Evolutionary conservation across 2,888 invertebrate species (phyloP).

Genomic region (Ametastegia equiseti): DNA sequence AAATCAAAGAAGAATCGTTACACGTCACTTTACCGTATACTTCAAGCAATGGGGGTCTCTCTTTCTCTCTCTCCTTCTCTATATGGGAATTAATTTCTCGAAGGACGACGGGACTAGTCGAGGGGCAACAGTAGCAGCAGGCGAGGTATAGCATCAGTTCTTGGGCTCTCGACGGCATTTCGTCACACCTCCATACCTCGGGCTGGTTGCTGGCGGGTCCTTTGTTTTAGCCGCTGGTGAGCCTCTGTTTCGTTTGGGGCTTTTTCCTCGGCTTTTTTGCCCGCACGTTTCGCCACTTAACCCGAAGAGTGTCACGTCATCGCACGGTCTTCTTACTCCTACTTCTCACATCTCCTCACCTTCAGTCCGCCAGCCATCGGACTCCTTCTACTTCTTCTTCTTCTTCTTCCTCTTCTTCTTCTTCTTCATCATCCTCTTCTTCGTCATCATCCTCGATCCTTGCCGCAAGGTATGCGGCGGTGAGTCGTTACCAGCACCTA

Average conservation of each 20-base stretch:
- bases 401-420: background rate
- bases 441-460: background rate
- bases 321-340: slow-evolving; percentile 36
- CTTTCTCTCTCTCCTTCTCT: background rate
- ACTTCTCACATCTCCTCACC: background rate
- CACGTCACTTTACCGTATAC: background rate
- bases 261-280: slow-evolving; percentile 68
- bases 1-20: too few relatives aligned
- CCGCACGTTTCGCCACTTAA: slow-evolving; percentile 74
- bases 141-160: too few relatives aligned
- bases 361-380: background rate
- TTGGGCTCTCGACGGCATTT: slow-evolving; percentile 60
- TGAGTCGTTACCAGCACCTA: slow-evolving; percentile 14
- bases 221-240: slow-evolving; percentile 71
- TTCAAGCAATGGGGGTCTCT: too few relatives aligned
- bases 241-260: slow-evolving; percentile 64
- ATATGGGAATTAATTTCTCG: slow-evolving; percentile 58
- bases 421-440: background rate
- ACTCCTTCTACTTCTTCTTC: background rate
- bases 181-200: slow-evolving; percentile 71
- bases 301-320: slow-evolving; percentile 72
- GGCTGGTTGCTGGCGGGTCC: slow-evolving; percentile 52
- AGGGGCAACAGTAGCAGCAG: background rate
- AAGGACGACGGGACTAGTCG: slow-evolving; percentile 50
- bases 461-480: slow-evolving; percentile 23